Evolutionary conservation across 1,140 invertebrate genomes (phyloP).

Genomic region (Grapholita molesta): DNA sequence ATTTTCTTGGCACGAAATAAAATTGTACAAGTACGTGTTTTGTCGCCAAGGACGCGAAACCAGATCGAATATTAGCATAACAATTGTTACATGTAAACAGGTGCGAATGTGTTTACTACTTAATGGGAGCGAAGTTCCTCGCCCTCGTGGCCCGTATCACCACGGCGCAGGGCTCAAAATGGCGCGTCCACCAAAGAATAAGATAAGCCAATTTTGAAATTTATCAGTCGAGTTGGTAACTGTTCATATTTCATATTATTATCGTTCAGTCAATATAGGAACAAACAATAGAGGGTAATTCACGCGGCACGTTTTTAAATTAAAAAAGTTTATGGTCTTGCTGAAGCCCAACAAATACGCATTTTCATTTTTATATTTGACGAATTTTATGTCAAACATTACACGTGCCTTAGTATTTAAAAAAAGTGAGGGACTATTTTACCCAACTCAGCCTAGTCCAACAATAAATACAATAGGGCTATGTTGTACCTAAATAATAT

Average conservation of each 20-base stretch:
- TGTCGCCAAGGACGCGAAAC: not conserved
- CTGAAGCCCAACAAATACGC: no score
- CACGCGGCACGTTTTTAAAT: no score
- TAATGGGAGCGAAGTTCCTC: not conserved
- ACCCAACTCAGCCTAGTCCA: no score
- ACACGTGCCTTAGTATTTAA: no score
- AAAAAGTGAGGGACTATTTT: no score
- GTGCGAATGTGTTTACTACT: not conserved
- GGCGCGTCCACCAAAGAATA: not conserved
- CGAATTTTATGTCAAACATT: no score
- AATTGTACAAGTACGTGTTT: not conserved
- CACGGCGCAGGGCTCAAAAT: not conserved
- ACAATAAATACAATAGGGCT: no score
- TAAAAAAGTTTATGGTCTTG: no score
- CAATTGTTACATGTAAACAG: not conserved
- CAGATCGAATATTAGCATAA: not conserved
- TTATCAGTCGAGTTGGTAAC: not conserved
- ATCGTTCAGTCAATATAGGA: not conserved
- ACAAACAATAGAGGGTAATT: not conserved
- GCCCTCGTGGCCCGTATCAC: not conserved
- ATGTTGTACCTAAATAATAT: no score
- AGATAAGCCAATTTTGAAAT: not conserved
- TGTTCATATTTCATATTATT: not conserved
- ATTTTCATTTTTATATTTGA: no score
- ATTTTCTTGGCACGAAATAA: no score